Percentiles rank a stretch among this genome's conserved stretches.
Conservation (phyloP, 2,888 invertebrate genomes). For the Cantharis flavilabris region DNA sequence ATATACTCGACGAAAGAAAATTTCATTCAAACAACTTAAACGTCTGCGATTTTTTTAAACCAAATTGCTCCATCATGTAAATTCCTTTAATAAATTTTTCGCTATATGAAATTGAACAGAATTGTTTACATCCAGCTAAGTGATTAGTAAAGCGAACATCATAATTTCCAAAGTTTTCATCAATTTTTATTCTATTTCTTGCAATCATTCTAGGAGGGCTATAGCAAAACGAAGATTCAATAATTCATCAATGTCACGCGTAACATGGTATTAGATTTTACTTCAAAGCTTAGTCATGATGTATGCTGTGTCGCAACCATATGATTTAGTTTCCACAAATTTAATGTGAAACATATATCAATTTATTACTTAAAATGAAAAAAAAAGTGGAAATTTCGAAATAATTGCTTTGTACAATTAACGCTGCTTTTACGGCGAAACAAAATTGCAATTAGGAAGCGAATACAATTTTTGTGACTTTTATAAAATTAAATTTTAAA, state of each 20-base stretch:
- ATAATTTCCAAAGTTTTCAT: slow-evolving; percentile 13
- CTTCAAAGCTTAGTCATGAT: slow-evolving; percentile 11
- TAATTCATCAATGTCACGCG: slow-evolving; percentile 20
- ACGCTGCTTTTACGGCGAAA: not conserved
- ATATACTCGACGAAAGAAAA: slow-evolving; percentile 16
- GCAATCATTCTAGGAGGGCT: slow-evolving; percentile 6
- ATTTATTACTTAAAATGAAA: not conserved
- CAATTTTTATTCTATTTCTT: slow-evolving; percentile 14
- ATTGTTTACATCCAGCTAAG: not conserved
- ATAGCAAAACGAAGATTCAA: slow-evolving; percentile 12
- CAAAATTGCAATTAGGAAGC: not conserved
- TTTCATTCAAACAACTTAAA: slow-evolving; percentile 19
- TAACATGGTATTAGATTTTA: slow-evolving; percentile 19
- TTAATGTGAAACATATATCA: slow-evolving; percentile 2
- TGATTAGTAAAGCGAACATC: slow-evolving; percentile 5
- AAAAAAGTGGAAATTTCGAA: not conserved
- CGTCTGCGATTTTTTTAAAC: not conserved
- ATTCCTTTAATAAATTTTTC: not conserved
- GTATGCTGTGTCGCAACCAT: slow-evolving; percentile 8
- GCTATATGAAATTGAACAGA: not conserved
- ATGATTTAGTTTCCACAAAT: slow-evolving; percentile 4
- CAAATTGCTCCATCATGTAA: not conserved
- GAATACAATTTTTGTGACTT: not conserved
- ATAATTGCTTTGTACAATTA: not conserved
- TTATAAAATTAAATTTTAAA: not conserved